A percentile compares a stretch with the other conserved stretches of the same genome.
Evolutionary conservation across 2,888 invertebrate species (phyloP).

Genomic region (Lymantria dispar): DNA sequence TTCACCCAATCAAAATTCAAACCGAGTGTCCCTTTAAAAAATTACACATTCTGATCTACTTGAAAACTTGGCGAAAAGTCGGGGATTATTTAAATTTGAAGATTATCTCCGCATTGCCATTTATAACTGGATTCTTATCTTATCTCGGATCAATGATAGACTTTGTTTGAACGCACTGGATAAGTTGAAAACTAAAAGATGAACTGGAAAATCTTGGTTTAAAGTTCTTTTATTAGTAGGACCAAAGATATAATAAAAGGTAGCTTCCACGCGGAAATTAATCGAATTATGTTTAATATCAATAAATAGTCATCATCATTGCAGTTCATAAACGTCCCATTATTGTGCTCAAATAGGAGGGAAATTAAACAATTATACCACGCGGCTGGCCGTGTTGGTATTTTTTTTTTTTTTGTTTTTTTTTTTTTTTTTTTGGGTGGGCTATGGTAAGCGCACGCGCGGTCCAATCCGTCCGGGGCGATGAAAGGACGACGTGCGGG

Average conservation of each 20-base stretch:
- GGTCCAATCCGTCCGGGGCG: no score
- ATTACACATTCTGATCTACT: slow-evolving; percentile 32
- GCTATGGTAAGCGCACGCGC: no score
- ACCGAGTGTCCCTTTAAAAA: slow-evolving; percentile 26
- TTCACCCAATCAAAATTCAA: slow-evolving; percentile 30
- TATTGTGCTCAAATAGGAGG: no score
- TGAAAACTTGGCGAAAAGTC: slow-evolving; percentile 23
- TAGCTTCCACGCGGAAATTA: not conserved
- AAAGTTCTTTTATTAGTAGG: not conserved
- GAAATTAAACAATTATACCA: no score
- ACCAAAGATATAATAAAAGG: not conserved
- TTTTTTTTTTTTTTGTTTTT: no score
- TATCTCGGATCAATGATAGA: slow-evolving; percentile 33
- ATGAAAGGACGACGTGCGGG: no score
- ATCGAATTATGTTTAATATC: no score
- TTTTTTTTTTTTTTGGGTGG: no score
- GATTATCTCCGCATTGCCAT: slow-evolving; percentile 32
- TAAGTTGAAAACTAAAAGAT: slow-evolving; percentile 11
- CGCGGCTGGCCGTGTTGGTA: no score
- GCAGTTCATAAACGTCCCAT: no score
- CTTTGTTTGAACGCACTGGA: slow-evolving; percentile 20
- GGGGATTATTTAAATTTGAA: slow-evolving; percentile 36
- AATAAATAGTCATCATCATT: no score
- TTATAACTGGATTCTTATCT: slow-evolving; percentile 32
- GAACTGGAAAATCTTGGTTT: slow-evolving; percentile 10